Base-by-base conservation (phyloP, 92 coral and sea anemone species). In the Nematostella vectensis region DNA sequence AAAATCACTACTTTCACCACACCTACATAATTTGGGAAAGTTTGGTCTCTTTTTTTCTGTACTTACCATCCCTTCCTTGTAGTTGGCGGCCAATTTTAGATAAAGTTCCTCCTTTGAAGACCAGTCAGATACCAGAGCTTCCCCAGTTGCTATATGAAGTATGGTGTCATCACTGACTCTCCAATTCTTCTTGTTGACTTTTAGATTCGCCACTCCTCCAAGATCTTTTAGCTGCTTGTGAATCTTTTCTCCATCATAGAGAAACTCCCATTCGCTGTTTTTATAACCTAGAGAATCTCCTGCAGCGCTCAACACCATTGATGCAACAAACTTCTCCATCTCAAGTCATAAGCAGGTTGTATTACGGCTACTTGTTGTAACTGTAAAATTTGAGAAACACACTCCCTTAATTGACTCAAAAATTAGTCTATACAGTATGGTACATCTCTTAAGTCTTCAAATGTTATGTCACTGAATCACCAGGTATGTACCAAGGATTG, bases 201-300 rank as follows among this genome's bases (percentile, higher is more conserved):
- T 80, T 11, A 62, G 48, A 1, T 49, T 31, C 60, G 64, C 57
- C 44, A 89, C 45, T 2, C 96, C 96, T 24, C 96, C 96, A 60
- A 84, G 63, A 39, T 62, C 48, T 28, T 62, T 50, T 11, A 89
- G 52, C 31, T 80, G 78, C 3, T 69, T 23, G 24, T 89, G 94
- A 69, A 89, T 89, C 4, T 45, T 61, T 19, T 29, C 30, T 3
- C 96, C 96, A 25, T 80, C 70, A 30, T 58, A 69, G 39, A 83
- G 69, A 55, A 89, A 89, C 65, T 89, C 96, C 96, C 96, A 89
- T 17, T 65, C 65, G 10, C 95, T 94, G 42, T 85, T 77, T 22
- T 80, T 85, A 60, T 71, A 89, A 9, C 96, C 96, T 31, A 89
- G 57, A 1, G 96, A 86, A 73, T 89, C 96, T 17, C 96, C 96